Conservation (phyloP, 2,797 vertebrate species). For the Potorous gilbertii region DNA sequence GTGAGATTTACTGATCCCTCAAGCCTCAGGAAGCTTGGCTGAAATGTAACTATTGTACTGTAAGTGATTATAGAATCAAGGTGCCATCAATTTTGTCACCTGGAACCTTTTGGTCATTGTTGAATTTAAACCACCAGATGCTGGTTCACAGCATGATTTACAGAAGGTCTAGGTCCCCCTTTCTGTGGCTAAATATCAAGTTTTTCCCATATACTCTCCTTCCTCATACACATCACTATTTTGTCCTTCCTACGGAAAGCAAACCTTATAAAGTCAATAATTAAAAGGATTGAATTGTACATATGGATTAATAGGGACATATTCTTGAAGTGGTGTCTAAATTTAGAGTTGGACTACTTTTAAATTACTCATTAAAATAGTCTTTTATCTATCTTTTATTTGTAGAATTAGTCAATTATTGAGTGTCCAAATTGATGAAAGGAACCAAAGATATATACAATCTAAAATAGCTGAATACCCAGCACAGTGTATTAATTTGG, state of each 20-base stretch:
- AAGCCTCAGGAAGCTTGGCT: background rate
- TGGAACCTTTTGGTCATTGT: constrained; percentile 13
- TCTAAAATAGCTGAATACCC: constrained; percentile 6
- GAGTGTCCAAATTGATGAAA: background rate
- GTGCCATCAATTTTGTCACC: background rate
- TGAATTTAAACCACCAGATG: background rate
- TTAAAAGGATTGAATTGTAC: background rate
- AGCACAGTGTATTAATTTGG: background rate
- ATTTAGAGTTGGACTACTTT: background rate
- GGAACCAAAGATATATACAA: background rate
- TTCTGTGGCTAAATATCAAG: background rate
- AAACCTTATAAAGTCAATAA: background rate
- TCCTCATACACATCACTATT: background rate
- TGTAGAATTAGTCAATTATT: background rate
- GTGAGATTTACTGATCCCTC: background rate
- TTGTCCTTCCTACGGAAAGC: background rate
- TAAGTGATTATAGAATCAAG: background rate
- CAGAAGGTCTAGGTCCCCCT: background rate
- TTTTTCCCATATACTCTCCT: background rate
- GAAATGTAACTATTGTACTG: background rate
- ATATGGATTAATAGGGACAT: constrained; percentile 7
- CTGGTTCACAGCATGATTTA: background rate
- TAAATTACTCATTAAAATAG: constrained; percentile 9
- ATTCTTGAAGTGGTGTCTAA: background rate
- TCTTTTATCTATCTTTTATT: background rate